Evolutionary conservation across 2,888 invertebrate genomes (phyloP).

Genomic region (Doris montereyensis): DNA sequence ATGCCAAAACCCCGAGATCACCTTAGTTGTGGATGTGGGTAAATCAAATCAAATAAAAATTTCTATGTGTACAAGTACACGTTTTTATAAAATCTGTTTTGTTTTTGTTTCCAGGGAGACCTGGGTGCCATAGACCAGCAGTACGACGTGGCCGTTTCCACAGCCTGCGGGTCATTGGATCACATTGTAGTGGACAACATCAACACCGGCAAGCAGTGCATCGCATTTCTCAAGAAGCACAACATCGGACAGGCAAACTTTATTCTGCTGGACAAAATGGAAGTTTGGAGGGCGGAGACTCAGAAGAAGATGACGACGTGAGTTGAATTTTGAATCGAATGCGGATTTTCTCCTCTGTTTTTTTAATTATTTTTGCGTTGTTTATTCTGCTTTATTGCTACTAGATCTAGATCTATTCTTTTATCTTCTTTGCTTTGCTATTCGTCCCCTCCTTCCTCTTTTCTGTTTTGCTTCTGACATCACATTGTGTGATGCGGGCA

Average conservation of each 20-base stretch:
- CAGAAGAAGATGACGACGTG: constrained; percentile 66
- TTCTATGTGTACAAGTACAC: neutral
- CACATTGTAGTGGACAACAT: constrained; percentile 93
- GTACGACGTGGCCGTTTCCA: constrained; percentile 96
- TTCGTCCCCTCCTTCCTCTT: too few species aligned
- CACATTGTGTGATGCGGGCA: too few species aligned
- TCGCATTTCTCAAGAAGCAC: constrained; percentile 83
- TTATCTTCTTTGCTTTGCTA: neutral
- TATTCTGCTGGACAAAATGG: constrained; percentile 86
- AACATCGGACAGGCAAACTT: constrained; percentile 90
- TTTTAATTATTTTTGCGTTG: neutral
- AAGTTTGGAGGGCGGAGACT: constrained; percentile 65
- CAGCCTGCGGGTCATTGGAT: constrained; percentile 89
- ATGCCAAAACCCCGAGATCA: too few species aligned
- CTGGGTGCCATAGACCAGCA: constrained; percentile 92
- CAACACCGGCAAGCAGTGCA: constrained; percentile 87
- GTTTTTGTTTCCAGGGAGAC: constrained; percentile 82
- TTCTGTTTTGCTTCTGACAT: too few species aligned
- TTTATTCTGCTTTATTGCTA: neutral
- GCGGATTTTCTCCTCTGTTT: neutral
- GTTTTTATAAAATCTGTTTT: neutral
- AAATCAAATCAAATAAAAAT: too few species aligned
- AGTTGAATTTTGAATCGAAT: constrained; percentile 43
- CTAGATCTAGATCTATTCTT: too few species aligned
- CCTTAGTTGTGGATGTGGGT: too few species aligned